phyloP scores from a whole-genome alignment of 2,888 invertebrate species.

The Mesorhabditis sp. region DNA sequence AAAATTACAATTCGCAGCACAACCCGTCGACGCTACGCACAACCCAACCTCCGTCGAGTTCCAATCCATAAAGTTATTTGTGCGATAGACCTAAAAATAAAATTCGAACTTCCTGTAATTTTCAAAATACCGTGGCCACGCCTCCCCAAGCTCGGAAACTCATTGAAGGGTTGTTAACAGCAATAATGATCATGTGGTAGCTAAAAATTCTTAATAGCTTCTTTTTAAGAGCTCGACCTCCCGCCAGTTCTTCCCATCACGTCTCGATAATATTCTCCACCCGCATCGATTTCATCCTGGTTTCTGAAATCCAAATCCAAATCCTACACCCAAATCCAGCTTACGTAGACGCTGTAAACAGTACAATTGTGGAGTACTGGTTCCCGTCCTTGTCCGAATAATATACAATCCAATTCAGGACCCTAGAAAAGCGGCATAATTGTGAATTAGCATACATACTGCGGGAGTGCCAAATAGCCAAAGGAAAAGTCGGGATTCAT shows the following conservation, averaged over 20 bases:
- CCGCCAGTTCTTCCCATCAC: constrained; percentile 5
- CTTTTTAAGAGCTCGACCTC: neutral
- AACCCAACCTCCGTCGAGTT: neutral
- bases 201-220: neutral
- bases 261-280: constrained; percentile 1
- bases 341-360: neutral
- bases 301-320: neutral
- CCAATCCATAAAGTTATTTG: neutral
- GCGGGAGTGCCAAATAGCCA: neutral
- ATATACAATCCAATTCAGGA: constrained; percentile 1
- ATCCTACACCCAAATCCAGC: neutral
- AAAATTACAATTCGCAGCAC: neutral
- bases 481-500: neutral
- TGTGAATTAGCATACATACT: neutral
- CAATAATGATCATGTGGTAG: neutral
- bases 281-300: neutral
- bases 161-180: neutral
- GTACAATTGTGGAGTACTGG: neutral
- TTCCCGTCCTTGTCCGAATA: constrained; percentile 4
- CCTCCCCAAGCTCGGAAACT: neutral
- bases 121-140: neutral
- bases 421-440: neutral
- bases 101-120: neutral
- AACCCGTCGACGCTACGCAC: neutral
- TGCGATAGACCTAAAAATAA: neutral